These are phyloP conservation scores for Hypomecis atomaria DNA, from an alignment of 2,888 invertebrate species.

Conservation along the genomic window DNA sequence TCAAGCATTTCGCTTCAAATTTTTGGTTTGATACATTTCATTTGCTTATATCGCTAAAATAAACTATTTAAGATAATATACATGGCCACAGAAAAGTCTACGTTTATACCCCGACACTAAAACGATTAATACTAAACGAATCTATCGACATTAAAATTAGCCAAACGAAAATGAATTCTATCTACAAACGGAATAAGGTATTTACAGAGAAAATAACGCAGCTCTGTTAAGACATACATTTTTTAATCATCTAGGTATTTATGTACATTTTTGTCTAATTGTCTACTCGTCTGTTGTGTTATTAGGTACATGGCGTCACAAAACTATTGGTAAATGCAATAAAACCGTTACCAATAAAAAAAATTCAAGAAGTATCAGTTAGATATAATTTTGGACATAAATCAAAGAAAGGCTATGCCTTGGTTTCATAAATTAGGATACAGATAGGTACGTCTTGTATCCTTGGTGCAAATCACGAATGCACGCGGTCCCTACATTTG, in stretches of 20 bases:
- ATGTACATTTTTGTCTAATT: slow-evolving; percentile 39
- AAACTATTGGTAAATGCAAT: neutral
- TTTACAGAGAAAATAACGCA: slow-evolving; percentile 55
- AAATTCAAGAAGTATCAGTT: no score
- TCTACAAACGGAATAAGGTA: slow-evolving; percentile 69
- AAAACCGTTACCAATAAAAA: neutral
- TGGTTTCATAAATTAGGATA: no score
- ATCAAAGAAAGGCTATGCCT: no score
- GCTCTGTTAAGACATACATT: slow-evolving; percentile 9
- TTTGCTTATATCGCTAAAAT: slow-evolving; percentile 67
- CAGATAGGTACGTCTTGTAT: no score
- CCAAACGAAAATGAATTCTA: slow-evolving; percentile 45
- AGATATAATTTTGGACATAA: no score
- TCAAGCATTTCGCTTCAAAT: slow-evolving; percentile 83
- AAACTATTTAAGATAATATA: slow-evolving; percentile 60
- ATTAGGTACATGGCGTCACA: slow-evolving; percentile 14
- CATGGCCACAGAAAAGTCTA: slow-evolving; percentile 76
- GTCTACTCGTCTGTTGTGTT: slow-evolving; percentile 26
- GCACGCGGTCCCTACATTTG: no score
- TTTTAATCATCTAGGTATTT: slow-evolving; percentile 4
- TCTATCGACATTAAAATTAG: slow-evolving; percentile 17
- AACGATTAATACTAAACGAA: slow-evolving; percentile 45
- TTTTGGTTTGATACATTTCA: slow-evolving; percentile 81
- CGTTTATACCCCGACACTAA: slow-evolving; percentile 55
- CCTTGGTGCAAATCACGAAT: no score